A percentile compares a stretch with the other conserved stretches of the same genome.
phyloP scores from a whole-genome alignment of 2,113 vertebrate species.

The Solea senegalensis region DNA sequence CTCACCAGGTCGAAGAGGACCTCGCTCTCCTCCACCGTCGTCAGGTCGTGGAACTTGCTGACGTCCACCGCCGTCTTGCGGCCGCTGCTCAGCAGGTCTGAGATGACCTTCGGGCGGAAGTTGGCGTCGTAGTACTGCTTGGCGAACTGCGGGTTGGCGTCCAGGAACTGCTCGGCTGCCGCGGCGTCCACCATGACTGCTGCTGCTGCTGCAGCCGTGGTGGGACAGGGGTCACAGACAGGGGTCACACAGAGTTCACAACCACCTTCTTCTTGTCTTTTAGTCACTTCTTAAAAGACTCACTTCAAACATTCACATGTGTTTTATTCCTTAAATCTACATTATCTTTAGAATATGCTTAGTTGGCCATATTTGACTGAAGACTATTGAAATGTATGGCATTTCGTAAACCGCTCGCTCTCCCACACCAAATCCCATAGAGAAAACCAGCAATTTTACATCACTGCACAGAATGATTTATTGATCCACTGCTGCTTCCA shows the following conservation, averaged over 20 bases:
- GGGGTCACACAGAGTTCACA: background rate
- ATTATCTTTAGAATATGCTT: too few relatives aligned
- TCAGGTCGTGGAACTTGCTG: constrained; percentile 75
- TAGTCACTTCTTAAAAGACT: too few relatives aligned
- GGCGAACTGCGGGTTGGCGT: constrained; percentile 86
- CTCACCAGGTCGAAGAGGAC: constrained; percentile 88
- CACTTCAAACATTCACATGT: too few relatives aligned
- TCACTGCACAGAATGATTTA: too few relatives aligned
- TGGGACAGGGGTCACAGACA: background rate
- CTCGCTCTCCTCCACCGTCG: constrained; percentile 87
- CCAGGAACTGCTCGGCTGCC: constrained; percentile 87
- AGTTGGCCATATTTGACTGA: too few relatives aligned
- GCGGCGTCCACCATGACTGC: constrained; percentile 78
- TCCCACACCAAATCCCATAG: too few relatives aligned
- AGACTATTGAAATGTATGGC: too few relatives aligned
- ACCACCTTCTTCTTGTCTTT: too few relatives aligned
- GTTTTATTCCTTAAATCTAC: too few relatives aligned
- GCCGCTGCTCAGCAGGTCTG: constrained; percentile 79
- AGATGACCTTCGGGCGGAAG: constrained; percentile 83
- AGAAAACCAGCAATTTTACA: too few relatives aligned
- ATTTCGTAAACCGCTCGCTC: too few relatives aligned
- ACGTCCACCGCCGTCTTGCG: constrained; percentile 74
- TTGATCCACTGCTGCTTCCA: too few relatives aligned
- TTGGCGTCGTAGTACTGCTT: constrained; percentile 85
- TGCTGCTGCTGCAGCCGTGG: background rate